Conservation (phyloP, 2,888 invertebrate genomes). For the Brachyptera risi region DNA sequence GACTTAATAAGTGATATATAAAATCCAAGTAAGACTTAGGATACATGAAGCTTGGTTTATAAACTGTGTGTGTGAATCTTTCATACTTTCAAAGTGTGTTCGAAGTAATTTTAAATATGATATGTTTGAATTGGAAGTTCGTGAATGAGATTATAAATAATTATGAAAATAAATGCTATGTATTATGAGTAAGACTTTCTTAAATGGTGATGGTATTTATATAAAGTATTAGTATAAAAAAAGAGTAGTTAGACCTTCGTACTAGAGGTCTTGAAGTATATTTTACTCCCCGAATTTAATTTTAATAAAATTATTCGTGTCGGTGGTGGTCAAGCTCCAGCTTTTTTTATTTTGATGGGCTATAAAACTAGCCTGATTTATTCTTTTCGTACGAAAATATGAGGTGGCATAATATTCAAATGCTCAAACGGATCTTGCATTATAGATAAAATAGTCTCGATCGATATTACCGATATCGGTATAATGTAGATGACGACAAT, state of each 20-base stretch:
- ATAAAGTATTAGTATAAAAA: slow-evolving; percentile 17
- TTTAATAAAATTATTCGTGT: background rate
- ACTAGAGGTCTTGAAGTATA: background rate
- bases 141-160: no score
- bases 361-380: background rate
- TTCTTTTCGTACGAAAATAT: no score
- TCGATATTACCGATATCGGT: no score
- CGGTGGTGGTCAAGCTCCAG: slow-evolving; percentile 7
- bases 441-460: background rate
- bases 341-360: no score
- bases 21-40: slow-evolving; percentile 26
- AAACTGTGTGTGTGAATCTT: slow-evolving; percentile 22
- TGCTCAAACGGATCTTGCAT: no score
- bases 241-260: background rate
- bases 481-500: no score
- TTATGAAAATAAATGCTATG: background rate
- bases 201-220: slow-evolving; percentile 19
- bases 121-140: background rate
- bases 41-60: slow-evolving; percentile 14
- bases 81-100: background rate
- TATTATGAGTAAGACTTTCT: slow-evolving; percentile 21
- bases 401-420: no score
- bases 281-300: background rate
- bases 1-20: slow-evolving; percentile 25
- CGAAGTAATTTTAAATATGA: background rate